These are phyloP conservation scores for Polietes domitor DNA, from an alignment of 2,888 invertebrate species.

Conservation along the genomic window DNA sequence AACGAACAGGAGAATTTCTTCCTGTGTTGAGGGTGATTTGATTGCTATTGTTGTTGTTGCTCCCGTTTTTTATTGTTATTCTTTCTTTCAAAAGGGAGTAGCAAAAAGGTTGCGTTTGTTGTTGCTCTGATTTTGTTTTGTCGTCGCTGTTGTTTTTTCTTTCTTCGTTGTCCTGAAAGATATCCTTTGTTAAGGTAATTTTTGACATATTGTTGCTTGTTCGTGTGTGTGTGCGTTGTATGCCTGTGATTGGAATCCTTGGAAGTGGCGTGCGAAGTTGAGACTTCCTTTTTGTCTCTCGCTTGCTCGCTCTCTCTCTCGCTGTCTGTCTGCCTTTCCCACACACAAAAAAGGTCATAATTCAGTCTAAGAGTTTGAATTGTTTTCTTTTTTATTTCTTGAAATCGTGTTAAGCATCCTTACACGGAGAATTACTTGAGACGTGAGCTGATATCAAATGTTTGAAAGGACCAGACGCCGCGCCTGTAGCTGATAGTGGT, in stretches of 20 bases:
- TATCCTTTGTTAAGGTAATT: constrained; percentile 58
- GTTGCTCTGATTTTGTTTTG: constrained; percentile 50
- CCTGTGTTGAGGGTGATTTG: constrained; percentile 57
- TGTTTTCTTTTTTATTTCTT: neutral
- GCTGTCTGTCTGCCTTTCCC: neutral
- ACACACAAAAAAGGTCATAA: constrained; percentile 21
- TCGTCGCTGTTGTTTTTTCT: constrained; percentile 3
- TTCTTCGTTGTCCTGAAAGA: constrained; percentile 11
- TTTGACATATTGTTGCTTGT: constrained; percentile 66
- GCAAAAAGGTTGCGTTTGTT: constrained; percentile 57
- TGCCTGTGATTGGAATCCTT: constrained; percentile 19
- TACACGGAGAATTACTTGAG: constrained; percentile 12
- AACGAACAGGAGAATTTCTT: constrained; percentile 36
- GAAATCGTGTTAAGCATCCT: constrained; percentile 36
- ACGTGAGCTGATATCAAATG: constrained; percentile 64
- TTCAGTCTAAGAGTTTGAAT: constrained; percentile 45
- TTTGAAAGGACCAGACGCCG: constrained; percentile 59
- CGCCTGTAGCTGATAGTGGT: constrained; percentile 22
- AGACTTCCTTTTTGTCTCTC: constrained; percentile 53
- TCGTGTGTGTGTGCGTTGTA: neutral
- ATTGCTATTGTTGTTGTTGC: neutral
- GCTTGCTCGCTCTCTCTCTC: neutral
- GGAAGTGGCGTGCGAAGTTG: constrained; percentile 51
- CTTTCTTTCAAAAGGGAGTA: constrained; percentile 1
- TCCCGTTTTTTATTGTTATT: neutral